These are phyloP conservation scores for Philopotamus ludificatus DNA, from an alignment of 1,140 invertebrate genomes.

Conservation along the genomic window DNA sequence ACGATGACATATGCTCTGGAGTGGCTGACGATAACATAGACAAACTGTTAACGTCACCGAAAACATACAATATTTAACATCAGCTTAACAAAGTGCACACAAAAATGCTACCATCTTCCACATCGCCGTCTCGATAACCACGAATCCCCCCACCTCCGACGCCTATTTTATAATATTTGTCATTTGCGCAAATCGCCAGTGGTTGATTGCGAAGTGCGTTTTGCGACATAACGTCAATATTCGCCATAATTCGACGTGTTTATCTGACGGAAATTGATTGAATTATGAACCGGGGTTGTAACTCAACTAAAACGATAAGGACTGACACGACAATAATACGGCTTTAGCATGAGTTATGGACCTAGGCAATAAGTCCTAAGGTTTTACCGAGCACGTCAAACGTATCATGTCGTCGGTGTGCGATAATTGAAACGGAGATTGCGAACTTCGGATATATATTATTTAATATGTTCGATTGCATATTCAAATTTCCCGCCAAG, in stretches of 20 bases:
- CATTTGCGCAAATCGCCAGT: neutral
- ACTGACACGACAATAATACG: conserved; percentile 33
- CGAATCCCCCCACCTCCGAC: neutral
- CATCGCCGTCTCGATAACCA: neutral
- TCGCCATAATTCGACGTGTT: conserved; percentile 36
- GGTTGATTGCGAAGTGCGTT: neutral
- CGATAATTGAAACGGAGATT: neutral
- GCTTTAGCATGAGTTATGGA: conserved; percentile 32
- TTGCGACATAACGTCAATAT: conserved; percentile 22
- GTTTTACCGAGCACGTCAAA: conserved; percentile 31
- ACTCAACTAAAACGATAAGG: conserved; percentile 33
- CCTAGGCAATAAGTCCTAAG: conserved; percentile 25
- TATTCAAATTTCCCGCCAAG: conserved; percentile 30
- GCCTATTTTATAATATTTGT: neutral
- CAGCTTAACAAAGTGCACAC: conserved; percentile 28
- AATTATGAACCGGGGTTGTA: conserved; percentile 28
- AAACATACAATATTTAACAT: conserved; percentile 30
- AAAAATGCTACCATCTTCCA: neutral
- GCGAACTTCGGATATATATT: too few relatives aligned
- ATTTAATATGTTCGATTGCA: too few relatives aligned
- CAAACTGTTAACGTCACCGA: conserved; percentile 23
- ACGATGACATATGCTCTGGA: conserved; percentile 39
- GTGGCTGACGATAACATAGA: conserved; percentile 39
- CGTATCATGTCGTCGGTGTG: conserved; percentile 8
- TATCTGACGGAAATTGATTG: conserved; percentile 36